Evolutionary conservation across 2,888 invertebrate genomes (phyloP), one percentile per base, ranked within the genome.

Genomic region (Orthonevra nobilis): DNA sequence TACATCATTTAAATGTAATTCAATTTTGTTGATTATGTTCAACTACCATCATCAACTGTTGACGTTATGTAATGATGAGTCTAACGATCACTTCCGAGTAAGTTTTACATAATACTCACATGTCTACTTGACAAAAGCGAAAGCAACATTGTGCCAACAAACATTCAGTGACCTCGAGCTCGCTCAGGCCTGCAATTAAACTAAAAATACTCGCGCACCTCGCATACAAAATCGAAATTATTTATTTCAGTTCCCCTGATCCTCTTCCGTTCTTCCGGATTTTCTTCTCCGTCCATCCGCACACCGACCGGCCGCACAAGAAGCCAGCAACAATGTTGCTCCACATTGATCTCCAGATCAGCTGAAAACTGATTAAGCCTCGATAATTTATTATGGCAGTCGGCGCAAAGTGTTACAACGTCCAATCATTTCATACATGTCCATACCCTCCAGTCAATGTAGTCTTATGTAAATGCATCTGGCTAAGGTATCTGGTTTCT

Each of bases 401-500:
- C 46, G 61, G 34, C 17, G 48, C 63, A 56, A 64, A 56, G 48
- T 72, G 63, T 72, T 56, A 64, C 63, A 70, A 6, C 30, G 28
- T 44, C 28, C 44, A 56, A 64, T 72, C 30, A 32, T 10, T 12
- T 30, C 10, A 38, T 36, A 10, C n/a, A n/a, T n/a, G 7, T 15
- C 30, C 15, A 17, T 14, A 15, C 42, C 7, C 20, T 7, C n/a
- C n/a, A 56, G 54, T 15, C 5, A 1, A 9, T 7, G 19, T 4
- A 2, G n/a, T 10, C 32, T 32, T 4, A 3, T 32, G 23, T 23
- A 23, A 23, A 23, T 5, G 23, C 23, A 5, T 23, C 26, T 30
- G 52, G 10, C 23, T 23, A 23, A 1, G 0, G n/a, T 58, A 5
- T 32, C 44, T 20, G 19, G n/a, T n/a, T n/a, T n/a, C n/a, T n/a